Evolutionary conservation across 2,888 invertebrate genomes (phyloP).

Genomic region (Ommatoiulus sabulosus): DNA sequence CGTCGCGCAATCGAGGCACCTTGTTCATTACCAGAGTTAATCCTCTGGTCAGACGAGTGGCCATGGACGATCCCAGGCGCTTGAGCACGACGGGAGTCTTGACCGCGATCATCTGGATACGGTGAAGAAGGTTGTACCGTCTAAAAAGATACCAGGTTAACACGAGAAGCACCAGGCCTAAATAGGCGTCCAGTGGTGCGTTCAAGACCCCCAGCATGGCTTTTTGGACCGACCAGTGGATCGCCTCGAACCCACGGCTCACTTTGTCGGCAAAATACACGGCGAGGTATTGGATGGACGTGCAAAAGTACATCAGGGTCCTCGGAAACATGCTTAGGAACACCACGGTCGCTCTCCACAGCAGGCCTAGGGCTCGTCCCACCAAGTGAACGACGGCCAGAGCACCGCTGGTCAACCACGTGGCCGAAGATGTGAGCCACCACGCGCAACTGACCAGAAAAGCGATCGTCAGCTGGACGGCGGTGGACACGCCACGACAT

Average conservation of each 20-base stretch:
- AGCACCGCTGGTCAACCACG: neutral
- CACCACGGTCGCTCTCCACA: neutral
- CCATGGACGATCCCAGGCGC: neutral
- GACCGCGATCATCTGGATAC: neutral
- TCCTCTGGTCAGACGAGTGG: too few species aligned
- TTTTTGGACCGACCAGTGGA: neutral
- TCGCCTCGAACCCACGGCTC: neutral
- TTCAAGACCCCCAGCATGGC: neutral
- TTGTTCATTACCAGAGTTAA: too few species aligned
- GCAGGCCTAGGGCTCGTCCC: neutral
- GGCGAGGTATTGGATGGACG: neutral
- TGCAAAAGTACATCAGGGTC: neutral
- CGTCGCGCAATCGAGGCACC: too few species aligned
- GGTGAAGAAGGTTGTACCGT: neutral
- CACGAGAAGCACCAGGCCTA: neutral
- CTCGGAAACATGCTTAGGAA: neutral
- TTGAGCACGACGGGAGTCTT: neutral
- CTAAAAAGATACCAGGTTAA: neutral
- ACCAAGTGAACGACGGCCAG: neutral
- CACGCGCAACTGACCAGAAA: neutral
- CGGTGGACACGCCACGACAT: neutral
- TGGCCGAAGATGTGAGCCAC: neutral
- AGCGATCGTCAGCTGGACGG: neutral
- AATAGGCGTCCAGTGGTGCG: neutral
- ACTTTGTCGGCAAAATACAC: neutral